Evolutionary conservation across 2,888 invertebrate genomes (phyloP).

Genomic region (Xanthia icteritia): DNA sequence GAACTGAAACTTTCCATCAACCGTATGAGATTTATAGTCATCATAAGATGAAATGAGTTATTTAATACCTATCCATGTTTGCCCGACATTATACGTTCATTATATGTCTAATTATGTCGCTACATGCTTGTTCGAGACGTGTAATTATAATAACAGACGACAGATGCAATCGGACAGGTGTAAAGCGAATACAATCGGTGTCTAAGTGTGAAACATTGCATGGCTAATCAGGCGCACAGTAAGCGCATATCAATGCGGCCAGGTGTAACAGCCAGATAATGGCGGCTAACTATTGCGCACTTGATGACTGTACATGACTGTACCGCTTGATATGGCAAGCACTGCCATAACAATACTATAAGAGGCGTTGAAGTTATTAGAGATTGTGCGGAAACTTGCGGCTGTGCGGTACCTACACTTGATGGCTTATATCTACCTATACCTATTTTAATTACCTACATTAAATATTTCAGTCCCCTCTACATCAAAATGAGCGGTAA

Average conservation of each 20-base stretch:
- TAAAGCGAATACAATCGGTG: constrained; percentile 73
- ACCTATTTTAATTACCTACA: constrained; percentile 8
- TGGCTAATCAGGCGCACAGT: constrained; percentile 80
- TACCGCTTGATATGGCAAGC: constrained; percentile 66
- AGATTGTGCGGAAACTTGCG: constrained; percentile 16
- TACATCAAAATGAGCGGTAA: not conserved
- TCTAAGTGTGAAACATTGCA: constrained; percentile 76
- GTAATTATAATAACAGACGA: constrained; percentile 63
- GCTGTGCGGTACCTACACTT: constrained; percentile 1
- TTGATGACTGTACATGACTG: constrained; percentile 73
- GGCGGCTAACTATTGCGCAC: constrained; percentile 64
- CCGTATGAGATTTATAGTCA: not conserved
- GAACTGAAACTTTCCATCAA: constrained; percentile 21
- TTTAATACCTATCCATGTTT: constrained; percentile 27
- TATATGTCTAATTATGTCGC: constrained; percentile 18
- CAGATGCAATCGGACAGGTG: constrained; percentile 70
- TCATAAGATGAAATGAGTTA: constrained; percentile 14
- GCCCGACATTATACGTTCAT: not conserved
- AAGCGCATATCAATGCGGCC: constrained; percentile 82
- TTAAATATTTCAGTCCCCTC: not conserved
- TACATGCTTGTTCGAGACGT: constrained; percentile 36
- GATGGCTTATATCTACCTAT: not conserved
- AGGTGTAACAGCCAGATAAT: constrained; percentile 83
- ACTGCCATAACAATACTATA: constrained; percentile 43
- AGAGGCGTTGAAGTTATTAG: constrained; percentile 30